Percentiles rank a stretch among this genome's conserved stretches.
phyloP scores from a whole-genome alignment of 2,797 vertebrate genomes.

The Clamator glandarius region DNA sequence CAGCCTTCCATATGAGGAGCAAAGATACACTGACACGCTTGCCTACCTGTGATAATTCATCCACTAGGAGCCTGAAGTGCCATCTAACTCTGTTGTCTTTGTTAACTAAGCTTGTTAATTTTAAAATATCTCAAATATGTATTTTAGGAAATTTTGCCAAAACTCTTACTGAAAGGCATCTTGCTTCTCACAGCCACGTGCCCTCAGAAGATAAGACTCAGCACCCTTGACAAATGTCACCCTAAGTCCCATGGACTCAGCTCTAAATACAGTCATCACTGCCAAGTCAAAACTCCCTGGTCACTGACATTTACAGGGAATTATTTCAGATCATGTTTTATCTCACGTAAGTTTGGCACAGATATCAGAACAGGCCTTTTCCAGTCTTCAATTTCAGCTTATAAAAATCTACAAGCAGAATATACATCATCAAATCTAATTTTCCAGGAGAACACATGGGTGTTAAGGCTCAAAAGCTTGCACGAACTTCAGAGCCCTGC shows the following conservation, averaged over 20 bases:
- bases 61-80: neutral
- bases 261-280: neutral
- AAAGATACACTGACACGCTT: neutral
- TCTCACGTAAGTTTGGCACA: neutral
- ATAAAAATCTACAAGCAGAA: neutral
- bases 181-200: neutral
- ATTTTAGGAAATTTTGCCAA: neutral
- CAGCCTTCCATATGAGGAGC: neutral
- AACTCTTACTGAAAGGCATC: constrained; percentile 5
- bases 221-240: neutral
- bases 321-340: neutral
- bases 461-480: neutral
- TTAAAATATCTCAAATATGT: neutral
- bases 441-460: neutral
- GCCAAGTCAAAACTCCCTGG: neutral
- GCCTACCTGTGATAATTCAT: neutral
- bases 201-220: constrained; percentile 4
- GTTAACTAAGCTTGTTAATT: neutral
- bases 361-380: neutral
- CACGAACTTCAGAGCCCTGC: neutral
- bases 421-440: neutral
- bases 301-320: neutral
- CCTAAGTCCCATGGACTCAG: neutral
- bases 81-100: neutral
- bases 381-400: neutral